Percentiles rank a stretch among this genome's conserved stretches.
These are phyloP conservation scores for Dascillus cervinus DNA, from an alignment of 2,888 invertebrate genomes.

Conservation along the genomic window DNA sequence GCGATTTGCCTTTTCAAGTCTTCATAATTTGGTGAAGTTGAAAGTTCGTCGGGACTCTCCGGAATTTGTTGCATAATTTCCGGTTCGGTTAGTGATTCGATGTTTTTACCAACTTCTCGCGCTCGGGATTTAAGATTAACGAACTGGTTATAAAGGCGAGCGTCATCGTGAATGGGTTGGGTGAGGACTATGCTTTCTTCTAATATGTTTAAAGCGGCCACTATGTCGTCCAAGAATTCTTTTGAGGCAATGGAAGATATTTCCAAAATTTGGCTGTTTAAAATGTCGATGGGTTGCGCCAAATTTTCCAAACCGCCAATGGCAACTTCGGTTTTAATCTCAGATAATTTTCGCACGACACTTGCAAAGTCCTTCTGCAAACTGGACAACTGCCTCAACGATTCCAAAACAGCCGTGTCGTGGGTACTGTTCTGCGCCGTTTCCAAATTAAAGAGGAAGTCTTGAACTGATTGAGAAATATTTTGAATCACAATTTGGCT, in stretches of 20 bases:
- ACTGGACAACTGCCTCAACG: constrained; percentile 32
- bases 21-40: constrained; percentile 21
- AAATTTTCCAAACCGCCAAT: constrained; percentile 45
- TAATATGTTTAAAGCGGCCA: constrained; percentile 32
- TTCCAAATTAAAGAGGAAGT: constrained; percentile 36
- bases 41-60: neutral
- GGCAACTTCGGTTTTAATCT: constrained; percentile 30
- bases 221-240: constrained; percentile 32
- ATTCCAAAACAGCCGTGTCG: constrained; percentile 32
- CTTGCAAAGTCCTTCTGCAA: constrained; percentile 36
- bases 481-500: constrained; percentile 36
- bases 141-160: constrained; percentile 28
- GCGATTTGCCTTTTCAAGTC: constrained; percentile 32
- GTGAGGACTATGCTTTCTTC: constrained; percentile 33
- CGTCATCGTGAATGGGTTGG: constrained; percentile 26
- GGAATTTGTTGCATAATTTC: constrained; percentile 3
- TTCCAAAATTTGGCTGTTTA: constrained; percentile 34
- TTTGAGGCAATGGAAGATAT: constrained; percentile 23
- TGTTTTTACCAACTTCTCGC: constrained; percentile 33
- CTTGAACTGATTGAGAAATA: constrained; percentile 34
- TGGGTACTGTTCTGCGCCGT: constrained; percentile 29
- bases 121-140: constrained; percentile 29
- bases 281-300: constrained; percentile 44
- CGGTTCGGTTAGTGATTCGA: constrained; percentile 11
- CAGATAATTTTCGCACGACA: constrained; percentile 27